phyloP scores from a whole-genome alignment of 2,888 invertebrate genomes.

The Amphipyra tragopoginis region DNA sequence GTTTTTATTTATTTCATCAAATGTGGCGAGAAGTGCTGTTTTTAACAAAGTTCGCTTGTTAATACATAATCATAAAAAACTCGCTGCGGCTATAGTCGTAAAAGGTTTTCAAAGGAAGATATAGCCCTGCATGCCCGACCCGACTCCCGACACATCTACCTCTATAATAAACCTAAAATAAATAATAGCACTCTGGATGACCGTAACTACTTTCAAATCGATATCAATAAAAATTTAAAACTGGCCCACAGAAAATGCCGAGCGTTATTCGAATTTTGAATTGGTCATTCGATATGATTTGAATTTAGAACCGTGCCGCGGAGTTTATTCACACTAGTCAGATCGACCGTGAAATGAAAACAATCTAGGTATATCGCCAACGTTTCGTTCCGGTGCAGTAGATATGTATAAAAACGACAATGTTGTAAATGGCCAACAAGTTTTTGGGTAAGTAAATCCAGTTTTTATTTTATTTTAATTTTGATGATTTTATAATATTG shows the following conservation, averaged over 20 bases:
- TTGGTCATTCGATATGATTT: conserved; percentile 70
- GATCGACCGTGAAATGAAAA: conserved; percentile 73
- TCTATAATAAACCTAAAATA: conserved; percentile 41
- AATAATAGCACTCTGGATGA: conserved; percentile 38
- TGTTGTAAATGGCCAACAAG: conserved; percentile 28
- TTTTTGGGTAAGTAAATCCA: conserved; percentile 36
- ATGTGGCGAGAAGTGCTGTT: conserved; percentile 9
- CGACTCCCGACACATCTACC: conserved; percentile 1
- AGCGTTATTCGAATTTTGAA: conserved; percentile 68
- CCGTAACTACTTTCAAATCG: conserved; percentile 45
- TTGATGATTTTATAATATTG: conserved; percentile 1
- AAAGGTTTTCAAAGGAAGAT: conserved; percentile 26
- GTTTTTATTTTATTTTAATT: conserved; percentile 29
- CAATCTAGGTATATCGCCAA: conserved; percentile 60
- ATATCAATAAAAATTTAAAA: conserved; percentile 53
- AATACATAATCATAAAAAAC: conserved; percentile 29
- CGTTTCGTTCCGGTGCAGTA: conserved; percentile 57
- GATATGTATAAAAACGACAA: conserved; percentile 32
- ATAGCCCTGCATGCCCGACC: conserved; percentile 3
- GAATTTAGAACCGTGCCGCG: conserved; percentile 68
- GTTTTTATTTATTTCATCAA: conserved; percentile 14
- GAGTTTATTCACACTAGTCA: conserved; percentile 74
- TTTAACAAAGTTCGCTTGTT: conserved; percentile 12
- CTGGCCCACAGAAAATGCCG: conserved; percentile 59
- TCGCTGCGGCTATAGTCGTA: conserved; percentile 10